Conservation (phyloP, 2,797 vertebrate species). For the Cryptoblepharus egeriae region DNA sequence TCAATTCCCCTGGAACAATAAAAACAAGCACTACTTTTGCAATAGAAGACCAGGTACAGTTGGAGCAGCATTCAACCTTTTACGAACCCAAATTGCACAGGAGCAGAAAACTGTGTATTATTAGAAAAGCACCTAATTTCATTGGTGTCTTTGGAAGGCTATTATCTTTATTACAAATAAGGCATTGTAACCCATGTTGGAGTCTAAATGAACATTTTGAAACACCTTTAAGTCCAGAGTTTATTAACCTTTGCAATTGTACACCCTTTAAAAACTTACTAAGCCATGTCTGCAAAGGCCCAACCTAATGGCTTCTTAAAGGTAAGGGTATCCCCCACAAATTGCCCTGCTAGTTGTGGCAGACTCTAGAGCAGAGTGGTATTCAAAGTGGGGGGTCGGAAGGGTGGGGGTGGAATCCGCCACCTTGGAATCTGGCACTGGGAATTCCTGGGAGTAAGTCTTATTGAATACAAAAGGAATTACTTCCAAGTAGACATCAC, state of each 20-base stretch:
- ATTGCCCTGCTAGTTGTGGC: too few species aligned
- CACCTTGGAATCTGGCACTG: too few species aligned
- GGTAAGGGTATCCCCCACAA: too few species aligned
- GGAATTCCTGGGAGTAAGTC: too few species aligned
- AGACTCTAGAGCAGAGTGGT: too few species aligned
- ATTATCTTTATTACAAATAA: slow-evolving; percentile 12
- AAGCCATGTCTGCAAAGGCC: not conserved
- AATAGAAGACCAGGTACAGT: slow-evolving; percentile 46
- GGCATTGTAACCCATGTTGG: not conserved
- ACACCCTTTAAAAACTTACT: not conserved
- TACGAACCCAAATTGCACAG: slow-evolving; percentile 17
- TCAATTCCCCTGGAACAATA: slow-evolving; percentile 59
- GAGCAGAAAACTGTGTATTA: slow-evolving; percentile 7
- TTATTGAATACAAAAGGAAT: too few species aligned
- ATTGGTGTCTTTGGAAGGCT: not conserved
- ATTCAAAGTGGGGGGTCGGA: too few species aligned
- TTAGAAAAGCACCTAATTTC: slow-evolving; percentile 29
- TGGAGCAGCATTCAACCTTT: slow-evolving; percentile 39
- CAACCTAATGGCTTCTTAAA: rapidly evolving
- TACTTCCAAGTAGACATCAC: too few species aligned
- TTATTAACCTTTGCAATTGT: not conserved
- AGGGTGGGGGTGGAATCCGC: too few species aligned
- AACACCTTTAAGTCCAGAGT: not conserved
- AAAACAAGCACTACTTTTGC: slow-evolving; percentile 67
- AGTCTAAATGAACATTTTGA: not conserved